These are phyloP conservation scores for Corythaeola cristata DNA, from an alignment of 2,113 vertebrate genomes.

Conservation along the genomic window DNA sequence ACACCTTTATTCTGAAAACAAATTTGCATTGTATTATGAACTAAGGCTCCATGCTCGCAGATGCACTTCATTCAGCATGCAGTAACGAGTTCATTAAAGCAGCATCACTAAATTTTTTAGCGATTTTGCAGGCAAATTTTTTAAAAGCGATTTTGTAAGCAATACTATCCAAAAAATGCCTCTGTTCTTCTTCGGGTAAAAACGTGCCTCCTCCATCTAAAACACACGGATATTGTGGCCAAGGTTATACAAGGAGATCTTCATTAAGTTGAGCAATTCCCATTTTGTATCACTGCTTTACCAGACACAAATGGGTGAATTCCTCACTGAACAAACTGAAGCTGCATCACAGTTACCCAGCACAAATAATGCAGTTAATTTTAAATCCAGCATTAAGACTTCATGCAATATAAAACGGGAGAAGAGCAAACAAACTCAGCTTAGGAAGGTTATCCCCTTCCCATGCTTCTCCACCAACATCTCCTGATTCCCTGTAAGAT, in stretches of 20 bases:
- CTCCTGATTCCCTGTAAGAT: not conserved
- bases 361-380: not conserved
- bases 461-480: not conserved
- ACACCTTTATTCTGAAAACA: constrained; percentile 53
- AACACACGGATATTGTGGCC: not conserved
- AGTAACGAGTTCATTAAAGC: not conserved
- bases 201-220: not conserved
- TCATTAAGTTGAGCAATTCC: constrained; percentile 33
- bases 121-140: not conserved
- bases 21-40: constrained; percentile 57
- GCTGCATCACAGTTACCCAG: not conserved
- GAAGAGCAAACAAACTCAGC: not conserved
- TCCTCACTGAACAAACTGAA: constrained; percentile 9
- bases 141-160: not conserved
- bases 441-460: not conserved
- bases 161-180: not conserved
- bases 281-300: not conserved
- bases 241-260: constrained; percentile 71
- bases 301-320: not conserved
- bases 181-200: not conserved
- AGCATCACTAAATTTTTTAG: not conserved
- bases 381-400: not conserved
- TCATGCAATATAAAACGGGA: not conserved
- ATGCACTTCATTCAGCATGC: constrained; percentile 2
- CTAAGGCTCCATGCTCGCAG: not conserved